Conservation (phyloP, 2,113 vertebrate species). For the Piaya cayana region DNA sequence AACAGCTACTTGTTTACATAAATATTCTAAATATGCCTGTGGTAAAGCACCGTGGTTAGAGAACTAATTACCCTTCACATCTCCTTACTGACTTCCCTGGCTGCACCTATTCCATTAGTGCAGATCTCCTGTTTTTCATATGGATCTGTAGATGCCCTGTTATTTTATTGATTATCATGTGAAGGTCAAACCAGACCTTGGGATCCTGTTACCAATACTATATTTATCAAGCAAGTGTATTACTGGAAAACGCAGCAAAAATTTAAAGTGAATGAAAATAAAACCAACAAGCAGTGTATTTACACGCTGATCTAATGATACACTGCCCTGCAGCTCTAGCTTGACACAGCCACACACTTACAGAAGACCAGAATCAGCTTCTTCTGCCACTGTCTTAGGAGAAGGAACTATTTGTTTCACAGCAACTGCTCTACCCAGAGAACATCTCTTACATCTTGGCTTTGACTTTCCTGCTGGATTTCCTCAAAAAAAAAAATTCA, state of each 20-base stretch:
- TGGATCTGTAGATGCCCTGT: background rate
- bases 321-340: background rate
- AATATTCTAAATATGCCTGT: background rate
- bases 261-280: background rate
- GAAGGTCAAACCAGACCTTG: background rate
- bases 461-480: background rate
- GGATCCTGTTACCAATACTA: background rate
- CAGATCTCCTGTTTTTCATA: background rate
- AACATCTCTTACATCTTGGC: background rate
- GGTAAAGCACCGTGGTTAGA: background rate
- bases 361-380: background rate
- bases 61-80: background rate
- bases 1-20: conserved; percentile 13
- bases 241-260: background rate
- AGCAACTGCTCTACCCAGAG: background rate
- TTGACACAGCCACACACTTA: background rate
- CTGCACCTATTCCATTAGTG: background rate
- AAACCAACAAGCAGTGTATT: background rate
- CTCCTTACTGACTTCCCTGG: background rate
- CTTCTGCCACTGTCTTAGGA: background rate
- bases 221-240: background rate
- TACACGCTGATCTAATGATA: background rate
- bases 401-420: background rate
- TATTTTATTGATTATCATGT: background rate
- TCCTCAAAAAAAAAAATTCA: background rate